phyloP scores from a whole-genome alignment of 1,140 invertebrate species.

The Lucilia sericata region DNA sequence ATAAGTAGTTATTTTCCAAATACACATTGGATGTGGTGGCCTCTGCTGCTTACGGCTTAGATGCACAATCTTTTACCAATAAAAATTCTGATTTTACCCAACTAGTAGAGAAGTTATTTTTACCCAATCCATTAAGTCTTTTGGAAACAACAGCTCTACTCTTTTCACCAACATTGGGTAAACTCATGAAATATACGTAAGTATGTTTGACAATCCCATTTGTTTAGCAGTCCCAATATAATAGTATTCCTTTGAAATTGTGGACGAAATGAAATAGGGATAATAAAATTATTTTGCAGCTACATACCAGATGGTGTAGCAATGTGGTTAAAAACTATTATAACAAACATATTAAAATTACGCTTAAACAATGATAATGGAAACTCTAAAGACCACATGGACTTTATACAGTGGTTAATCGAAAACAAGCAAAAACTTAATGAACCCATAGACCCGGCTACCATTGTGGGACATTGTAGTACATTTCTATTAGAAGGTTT shows the following conservation, averaged over 20 bases:
- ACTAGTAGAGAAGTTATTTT: conserved; percentile 52
- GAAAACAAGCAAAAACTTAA: conserved; percentile 35
- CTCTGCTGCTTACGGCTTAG: conserved; percentile 54
- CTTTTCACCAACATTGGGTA: conserved; percentile 50
- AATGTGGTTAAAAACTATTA: conserved; percentile 50
- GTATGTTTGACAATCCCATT: conserved; percentile 12
- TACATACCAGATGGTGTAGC: conserved; percentile 51
- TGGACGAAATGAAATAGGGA: background rate
- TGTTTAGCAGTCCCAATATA: background rate
- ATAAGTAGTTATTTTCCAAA: conserved; percentile 48
- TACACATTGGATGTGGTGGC: conserved; percentile 58
- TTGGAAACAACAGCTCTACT: conserved; percentile 55
- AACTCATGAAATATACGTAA: conserved; percentile 52
- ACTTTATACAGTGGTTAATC: conserved; percentile 50
- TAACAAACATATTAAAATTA: conserved; percentile 26
- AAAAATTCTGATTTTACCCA: conserved; percentile 47
- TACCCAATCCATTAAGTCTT: conserved; percentile 52
- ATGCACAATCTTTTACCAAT: conserved; percentile 50
- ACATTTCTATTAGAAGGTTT: conserved; percentile 59
- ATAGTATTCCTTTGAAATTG: background rate
- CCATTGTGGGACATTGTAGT: conserved; percentile 54
- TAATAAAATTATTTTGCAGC: conserved; percentile 45
- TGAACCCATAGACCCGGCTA: conserved; percentile 42
- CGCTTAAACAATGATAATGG: background rate
- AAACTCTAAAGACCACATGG: background rate